Evolutionary conservation across 2,888 invertebrate genomes (phyloP), one percentile per base, ranked within the genome.

Genomic region (Sinelater perroti): DNA sequence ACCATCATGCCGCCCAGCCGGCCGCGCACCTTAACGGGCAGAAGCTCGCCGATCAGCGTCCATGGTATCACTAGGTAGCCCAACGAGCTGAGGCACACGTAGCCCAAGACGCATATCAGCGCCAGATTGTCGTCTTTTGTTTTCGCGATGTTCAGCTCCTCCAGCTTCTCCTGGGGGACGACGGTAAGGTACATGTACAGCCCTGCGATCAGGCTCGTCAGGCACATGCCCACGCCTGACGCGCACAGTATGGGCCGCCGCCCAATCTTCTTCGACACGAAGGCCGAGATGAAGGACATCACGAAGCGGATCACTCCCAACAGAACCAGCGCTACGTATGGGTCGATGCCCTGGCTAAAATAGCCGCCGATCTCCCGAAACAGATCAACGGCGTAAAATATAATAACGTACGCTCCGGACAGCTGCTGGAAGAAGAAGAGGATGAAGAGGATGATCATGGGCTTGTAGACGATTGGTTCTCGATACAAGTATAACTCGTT

Each of bases 61-160:
- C 85, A 85, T 1, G 85, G 85, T 51, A 85, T 83, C 4, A 82
- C 81, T 46, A 83, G 69, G 65, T 81, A 79, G 0, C 85, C 85
- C 5, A 84, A 63, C 0, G 82, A 79, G 63, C 83, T 80, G 60
- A 80, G 80, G 56, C 80, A 80, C 3, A 83, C 81, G 69, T 82
- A 85, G 3, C 79, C 74, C 11, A 84, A 70, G 5, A 83, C 72
- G 40, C 80, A 79, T 2, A 80, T 68, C 8, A 83, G 65, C 1
- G 81, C 64, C 3, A 82, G 56, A 70, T 80, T 78, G 47, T 72
- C 71, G 20, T 61, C 51, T 2, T 40, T 18, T 8, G 10, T 10
- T 24, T 40, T 24, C 2, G 40, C 14, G 1, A 40, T 40, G 51
- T 70, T 65, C 8, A 70, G 54, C 18, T 69, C 61, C 10, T 67